These are phyloP conservation scores for Brachionus paranguensis DNA, from an alignment of 1,140 invertebrate genomes.

Conservation along the genomic window DNA sequence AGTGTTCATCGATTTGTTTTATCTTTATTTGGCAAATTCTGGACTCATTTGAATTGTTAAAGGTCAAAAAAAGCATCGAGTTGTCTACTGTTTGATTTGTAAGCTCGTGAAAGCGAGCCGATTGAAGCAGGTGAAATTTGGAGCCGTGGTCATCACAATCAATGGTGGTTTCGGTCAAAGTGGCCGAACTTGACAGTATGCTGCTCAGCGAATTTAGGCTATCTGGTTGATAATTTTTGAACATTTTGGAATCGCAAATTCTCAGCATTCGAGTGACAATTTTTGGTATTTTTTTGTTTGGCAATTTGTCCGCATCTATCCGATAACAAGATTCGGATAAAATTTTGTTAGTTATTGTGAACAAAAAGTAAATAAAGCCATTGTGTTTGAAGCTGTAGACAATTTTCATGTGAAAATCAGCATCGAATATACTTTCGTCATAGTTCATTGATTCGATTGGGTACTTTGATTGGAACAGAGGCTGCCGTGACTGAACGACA, in stretches of 20 bases:
- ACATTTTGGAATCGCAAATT: constrained; percentile 27
- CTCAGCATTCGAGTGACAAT: constrained; percentile 38
- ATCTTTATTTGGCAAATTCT: constrained; percentile 7
- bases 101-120: constrained; percentile 19
- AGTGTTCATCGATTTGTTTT: constrained; percentile 25
- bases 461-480: constrained; percentile 27
- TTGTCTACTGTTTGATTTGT: background rate
- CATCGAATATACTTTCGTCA: constrained; percentile 30
- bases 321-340: constrained; percentile 17
- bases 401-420: constrained; percentile 38
- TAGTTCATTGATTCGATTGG: constrained; percentile 33
- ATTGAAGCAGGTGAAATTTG: constrained; percentile 5
- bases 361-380: constrained; percentile 35
- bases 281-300: background rate
- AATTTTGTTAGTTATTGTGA: constrained; percentile 38
- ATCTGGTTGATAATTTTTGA: background rate
- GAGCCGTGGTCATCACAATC: background rate
- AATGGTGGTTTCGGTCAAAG: constrained; percentile 19
- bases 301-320: background rate
- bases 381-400: constrained; percentile 37
- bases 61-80: constrained; percentile 13
- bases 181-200: background rate
- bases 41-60: constrained; percentile 14
- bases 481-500: background rate
- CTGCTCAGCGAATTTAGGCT: background rate